Percentiles rank a stretch among this genome's conserved stretches.
Conservation (phyloP, 1,140 invertebrate genomes). For the Pentalonia nigronervosa region DNA sequence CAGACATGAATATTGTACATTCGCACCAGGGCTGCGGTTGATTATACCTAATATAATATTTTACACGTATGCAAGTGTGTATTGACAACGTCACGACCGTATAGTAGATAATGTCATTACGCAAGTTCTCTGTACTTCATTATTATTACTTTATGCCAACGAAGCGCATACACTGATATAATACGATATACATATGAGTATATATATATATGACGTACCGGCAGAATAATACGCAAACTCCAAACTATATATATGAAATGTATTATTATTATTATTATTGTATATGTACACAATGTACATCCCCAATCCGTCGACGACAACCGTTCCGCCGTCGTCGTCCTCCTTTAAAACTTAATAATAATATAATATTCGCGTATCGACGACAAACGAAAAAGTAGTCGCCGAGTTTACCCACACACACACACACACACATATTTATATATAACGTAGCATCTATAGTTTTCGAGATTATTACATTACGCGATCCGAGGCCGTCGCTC, state of each 20-base stretch:
- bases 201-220: not conserved
- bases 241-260: not conserved
- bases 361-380: not conserved
- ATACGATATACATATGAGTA: not conserved
- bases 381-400: not conserved
- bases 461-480: constrained; percentile 45
- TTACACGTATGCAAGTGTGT: not conserved
- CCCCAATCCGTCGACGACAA: no score
- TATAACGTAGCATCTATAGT: not conserved
- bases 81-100: not conserved
- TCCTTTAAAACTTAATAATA: constrained; percentile 6
- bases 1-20: not conserved
- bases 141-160: not conserved
- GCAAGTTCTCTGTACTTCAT: not conserved
- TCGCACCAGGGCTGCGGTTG: not conserved
- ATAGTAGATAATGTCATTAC: not conserved
- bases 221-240: not conserved
- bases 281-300: not conserved
- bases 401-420: not conserved
- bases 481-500: not conserved
- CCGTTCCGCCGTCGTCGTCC: not conserved
- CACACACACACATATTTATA: not conserved
- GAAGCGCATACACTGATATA: not conserved
- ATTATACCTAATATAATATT: not conserved
- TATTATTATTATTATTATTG: not conserved